Evolutionary conservation across 1,140 invertebrate species (phyloP).

Genomic region (Aleiodes sp.): DNA sequence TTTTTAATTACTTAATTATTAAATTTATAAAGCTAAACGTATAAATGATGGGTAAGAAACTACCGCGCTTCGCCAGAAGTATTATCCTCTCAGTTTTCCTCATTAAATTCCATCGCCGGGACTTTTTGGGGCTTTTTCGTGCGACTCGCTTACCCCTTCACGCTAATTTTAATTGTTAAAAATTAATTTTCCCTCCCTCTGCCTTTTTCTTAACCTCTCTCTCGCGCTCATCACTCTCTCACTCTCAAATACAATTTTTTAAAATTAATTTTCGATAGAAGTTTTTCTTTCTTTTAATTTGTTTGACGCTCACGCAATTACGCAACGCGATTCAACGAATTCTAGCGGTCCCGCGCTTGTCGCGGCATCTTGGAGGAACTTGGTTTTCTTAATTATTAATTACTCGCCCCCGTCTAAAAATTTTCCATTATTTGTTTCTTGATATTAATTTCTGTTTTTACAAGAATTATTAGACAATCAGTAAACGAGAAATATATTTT

Average conservation of each 20-base stretch:
- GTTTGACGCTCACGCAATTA: not conserved
- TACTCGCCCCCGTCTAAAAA: not conserved
- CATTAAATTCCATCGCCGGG: constrained; percentile 44
- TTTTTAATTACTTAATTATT: constrained; percentile 51
- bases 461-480: not conserved
- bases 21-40: constrained; percentile 63
- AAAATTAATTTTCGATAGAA: constrained; percentile 1
- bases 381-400: constrained; percentile 16
- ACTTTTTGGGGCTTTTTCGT: constrained; percentile 23
- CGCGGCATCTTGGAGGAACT: constrained; percentile 7
- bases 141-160: constrained; percentile 14
- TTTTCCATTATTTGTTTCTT: not conserved
- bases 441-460: not conserved
- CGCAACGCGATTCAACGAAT: not conserved
- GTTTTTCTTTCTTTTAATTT: constrained; percentile 1
- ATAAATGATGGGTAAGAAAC: constrained; percentile 68
- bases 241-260: constrained; percentile 4
- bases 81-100: constrained; percentile 43
- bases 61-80: constrained; percentile 62
- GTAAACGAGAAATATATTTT: constrained; percentile 4
- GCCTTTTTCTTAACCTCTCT: constrained; percentile 2
- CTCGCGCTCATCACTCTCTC: not conserved
- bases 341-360: constrained; percentile 20
- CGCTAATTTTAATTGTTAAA: constrained; percentile 18
- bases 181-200: constrained; percentile 14